A percentile compares a stretch with the other conserved stretches of the same genome.
Conservation (phyloP, 2,888 invertebrate genomes). For the Parascotia fuliginaria region DNA sequence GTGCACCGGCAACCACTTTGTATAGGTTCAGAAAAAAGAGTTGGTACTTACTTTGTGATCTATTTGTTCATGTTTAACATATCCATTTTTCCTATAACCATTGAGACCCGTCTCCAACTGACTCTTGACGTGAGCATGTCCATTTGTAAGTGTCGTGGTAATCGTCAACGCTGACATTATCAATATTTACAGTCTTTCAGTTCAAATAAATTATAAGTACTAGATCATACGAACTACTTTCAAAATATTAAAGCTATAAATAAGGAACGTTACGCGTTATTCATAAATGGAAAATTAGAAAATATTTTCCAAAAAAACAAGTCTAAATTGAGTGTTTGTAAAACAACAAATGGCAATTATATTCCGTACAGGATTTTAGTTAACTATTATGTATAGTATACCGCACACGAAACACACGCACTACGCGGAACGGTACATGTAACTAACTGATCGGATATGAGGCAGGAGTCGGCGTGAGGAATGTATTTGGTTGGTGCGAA, state of each 20-base stretch:
- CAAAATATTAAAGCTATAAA: conserved; percentile 34
- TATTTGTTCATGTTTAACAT: conserved; percentile 57
- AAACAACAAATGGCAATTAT: conserved; percentile 33
- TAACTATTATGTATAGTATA: conserved; percentile 30
- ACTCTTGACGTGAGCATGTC: conserved; percentile 70
- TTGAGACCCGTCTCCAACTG: conserved; percentile 69
- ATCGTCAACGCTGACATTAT: conserved; percentile 76
- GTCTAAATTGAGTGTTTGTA: conserved; percentile 37
- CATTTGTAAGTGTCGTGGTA: conserved; percentile 74
- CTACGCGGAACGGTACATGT: conserved; percentile 49
- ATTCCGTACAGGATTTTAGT: conserved; percentile 31
- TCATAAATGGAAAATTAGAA: conserved; percentile 9
- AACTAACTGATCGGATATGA: conserved; percentile 56
- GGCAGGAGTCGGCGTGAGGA: conserved; percentile 58
- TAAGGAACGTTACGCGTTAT: conserved; percentile 32
- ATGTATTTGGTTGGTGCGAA: conserved; percentile 55
- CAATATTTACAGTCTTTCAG: conserved; percentile 41
- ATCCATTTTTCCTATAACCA: conserved; percentile 77
- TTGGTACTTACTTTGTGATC: conserved; percentile 64
- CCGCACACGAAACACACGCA: conserved; percentile 46
- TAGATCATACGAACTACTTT: conserved; percentile 18
- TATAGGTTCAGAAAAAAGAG: not conserved
- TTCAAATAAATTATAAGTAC: conserved; percentile 18
- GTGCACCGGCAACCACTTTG: conserved; percentile 1
- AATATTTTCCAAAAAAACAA: conserved; percentile 19